Conservation (phyloP, 2,797 vertebrate genomes). For the Mastacembelus armatus region DNA sequence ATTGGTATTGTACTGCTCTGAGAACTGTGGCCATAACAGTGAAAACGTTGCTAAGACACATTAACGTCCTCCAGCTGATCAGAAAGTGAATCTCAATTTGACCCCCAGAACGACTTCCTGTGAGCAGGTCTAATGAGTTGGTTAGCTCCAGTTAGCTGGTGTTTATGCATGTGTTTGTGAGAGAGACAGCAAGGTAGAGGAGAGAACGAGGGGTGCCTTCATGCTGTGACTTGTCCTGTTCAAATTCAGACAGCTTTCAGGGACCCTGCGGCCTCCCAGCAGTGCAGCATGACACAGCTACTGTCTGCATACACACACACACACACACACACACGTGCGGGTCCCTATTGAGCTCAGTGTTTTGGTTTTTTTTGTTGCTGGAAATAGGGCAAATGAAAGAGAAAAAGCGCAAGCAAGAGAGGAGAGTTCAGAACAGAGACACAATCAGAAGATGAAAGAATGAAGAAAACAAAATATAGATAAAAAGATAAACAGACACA, state of each 20-base stretch:
- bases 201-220: slow-evolving; percentile 26
- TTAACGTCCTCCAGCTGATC: slow-evolving; percentile 39
- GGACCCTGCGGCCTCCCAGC: slow-evolving; percentile 70
- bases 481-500: slow-evolving; percentile 30
- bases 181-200: background rate
- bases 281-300: slow-evolving; percentile 72
- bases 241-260: slow-evolving; percentile 69
- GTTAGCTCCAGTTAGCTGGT: slow-evolving; percentile 22
- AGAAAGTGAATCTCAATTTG: slow-evolving; percentile 33
- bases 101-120: slow-evolving; percentile 36
- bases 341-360: slow-evolving; percentile 27
- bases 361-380: slow-evolving; percentile 24
- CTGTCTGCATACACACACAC: slow-evolving; percentile 42
- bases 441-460: slow-evolving; percentile 47
- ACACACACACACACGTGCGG: slow-evolving; percentile 22
- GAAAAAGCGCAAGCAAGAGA: slow-evolving; percentile 25
- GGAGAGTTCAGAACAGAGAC: slow-evolving; percentile 25
- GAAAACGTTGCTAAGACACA: slow-evolving; percentile 36
- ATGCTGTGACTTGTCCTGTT: slow-evolving; percentile 69
- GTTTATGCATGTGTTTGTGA: slow-evolving; percentile 7
- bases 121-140: slow-evolving; percentile 26
- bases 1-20: slow-evolving; percentile 4
- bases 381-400: slow-evolving; percentile 68
- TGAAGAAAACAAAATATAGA: slow-evolving; percentile 42
- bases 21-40: slow-evolving; percentile 1